Conservation (phyloP, 2,113 vertebrate genomes). For the Propithecus coquereli region DNA sequence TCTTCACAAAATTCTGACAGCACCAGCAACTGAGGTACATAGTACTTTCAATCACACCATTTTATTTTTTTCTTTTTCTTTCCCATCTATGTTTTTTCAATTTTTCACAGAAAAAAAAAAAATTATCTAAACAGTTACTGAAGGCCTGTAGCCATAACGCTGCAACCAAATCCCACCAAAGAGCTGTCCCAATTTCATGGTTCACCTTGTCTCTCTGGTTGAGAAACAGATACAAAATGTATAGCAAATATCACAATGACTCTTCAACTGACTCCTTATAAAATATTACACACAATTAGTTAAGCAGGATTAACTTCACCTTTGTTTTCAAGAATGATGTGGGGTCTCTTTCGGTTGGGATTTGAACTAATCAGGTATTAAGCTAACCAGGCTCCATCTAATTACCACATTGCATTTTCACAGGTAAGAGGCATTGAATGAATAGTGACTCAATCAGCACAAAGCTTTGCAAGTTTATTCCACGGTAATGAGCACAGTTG, state of each 20-base stretch:
- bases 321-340: background rate
- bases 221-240: background rate
- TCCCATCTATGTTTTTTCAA: background rate
- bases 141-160: background rate
- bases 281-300: background rate
- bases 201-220: background rate
- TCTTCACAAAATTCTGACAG: slow-evolving; percentile 27
- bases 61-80: background rate
- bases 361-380: background rate
- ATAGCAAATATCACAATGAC: background rate
- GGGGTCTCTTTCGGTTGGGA: no score
- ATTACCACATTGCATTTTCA: background rate
- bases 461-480: background rate
- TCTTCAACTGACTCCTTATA: background rate
- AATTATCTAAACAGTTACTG: background rate
- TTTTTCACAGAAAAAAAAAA: background rate
- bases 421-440: background rate
- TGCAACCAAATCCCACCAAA: background rate
- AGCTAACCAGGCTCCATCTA: background rate
- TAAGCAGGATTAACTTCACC: background rate
- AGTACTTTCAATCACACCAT: background rate
- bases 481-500: fast-evolving
- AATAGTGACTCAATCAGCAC: background rate
- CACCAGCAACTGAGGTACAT: background rate
- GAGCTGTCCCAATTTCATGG: background rate